Percentiles rank a stretch among this genome's conserved stretches.
Conservation (phyloP, 2,888 invertebrate genomes). For the Nomada fabriciana region DNA sequence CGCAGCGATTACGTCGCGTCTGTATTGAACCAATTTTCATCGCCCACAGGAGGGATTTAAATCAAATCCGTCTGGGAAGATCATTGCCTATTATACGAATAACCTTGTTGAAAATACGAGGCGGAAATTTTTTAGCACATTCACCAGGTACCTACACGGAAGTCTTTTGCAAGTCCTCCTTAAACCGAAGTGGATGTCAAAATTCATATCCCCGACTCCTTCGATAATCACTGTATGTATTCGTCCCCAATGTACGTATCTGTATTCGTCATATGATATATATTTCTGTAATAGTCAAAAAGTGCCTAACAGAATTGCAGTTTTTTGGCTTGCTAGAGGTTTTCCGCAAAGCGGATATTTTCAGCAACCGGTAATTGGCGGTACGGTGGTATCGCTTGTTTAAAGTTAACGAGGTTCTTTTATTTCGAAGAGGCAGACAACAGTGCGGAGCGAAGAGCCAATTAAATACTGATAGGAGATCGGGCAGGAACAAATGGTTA, state of each 20-base stretch:
- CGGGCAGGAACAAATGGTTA: constrained; percentile 45
- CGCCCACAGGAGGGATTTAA: constrained; percentile 18
- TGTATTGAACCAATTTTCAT: constrained; percentile 41
- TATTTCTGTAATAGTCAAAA: neutral
- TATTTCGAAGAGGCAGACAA: constrained; percentile 44
- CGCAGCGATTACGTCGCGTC: constrained; percentile 40
- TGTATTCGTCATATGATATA: no score
- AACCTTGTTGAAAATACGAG: constrained; percentile 2
- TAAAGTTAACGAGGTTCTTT: constrained; percentile 61
- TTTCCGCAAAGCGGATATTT: constrained; percentile 1
- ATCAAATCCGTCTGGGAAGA: neutral
- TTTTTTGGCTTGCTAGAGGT: neutral
- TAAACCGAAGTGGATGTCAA: neutral
- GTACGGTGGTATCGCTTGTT: constrained; percentile 48
- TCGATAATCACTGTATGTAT: no score
- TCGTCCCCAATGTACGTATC: no score
- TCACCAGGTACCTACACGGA: neutral
- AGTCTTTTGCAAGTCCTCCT: neutral
- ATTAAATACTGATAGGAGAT: constrained; percentile 62
- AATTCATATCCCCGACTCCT: neutral
- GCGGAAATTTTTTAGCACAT: neutral
- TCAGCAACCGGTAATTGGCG: constrained; percentile 45
- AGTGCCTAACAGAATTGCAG: neutral
- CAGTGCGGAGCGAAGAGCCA: constrained; percentile 43
- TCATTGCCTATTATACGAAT: constrained; percentile 26